phyloP scores from a whole-genome alignment of 2,113 vertebrate species.

The Pyxicephalus adspersus region DNA sequence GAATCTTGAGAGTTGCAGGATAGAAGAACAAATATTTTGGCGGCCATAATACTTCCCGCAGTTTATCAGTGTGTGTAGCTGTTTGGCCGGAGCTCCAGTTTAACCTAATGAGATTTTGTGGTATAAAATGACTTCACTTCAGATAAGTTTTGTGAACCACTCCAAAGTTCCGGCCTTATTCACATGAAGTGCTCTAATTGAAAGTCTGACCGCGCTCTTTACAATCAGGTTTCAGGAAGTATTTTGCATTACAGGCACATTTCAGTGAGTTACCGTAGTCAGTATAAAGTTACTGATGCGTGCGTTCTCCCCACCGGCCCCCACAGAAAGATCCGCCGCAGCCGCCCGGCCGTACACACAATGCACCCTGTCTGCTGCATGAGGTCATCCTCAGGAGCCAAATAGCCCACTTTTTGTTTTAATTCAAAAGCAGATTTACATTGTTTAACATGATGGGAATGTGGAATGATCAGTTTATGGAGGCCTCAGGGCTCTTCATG shows the following conservation, averaged over 20 bases:
- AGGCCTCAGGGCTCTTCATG: constrained; percentile 68
- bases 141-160: too few relatives aligned
- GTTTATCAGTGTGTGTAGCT: too few relatives aligned
- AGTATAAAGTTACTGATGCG: constrained; percentile 60
- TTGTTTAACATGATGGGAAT: constrained; percentile 73
- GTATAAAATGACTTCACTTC: too few relatives aligned
- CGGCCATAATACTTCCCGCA: too few relatives aligned
- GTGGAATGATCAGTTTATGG: constrained; percentile 68
- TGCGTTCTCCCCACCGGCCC: constrained; percentile 59
- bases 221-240: constrained; percentile 36
- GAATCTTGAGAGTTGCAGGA: too few relatives aligned
- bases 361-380: constrained; percentile 65
- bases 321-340: constrained; percentile 63
- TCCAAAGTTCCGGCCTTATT: too few relatives aligned
- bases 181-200: background rate
- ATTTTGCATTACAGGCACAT: constrained; percentile 58
- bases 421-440: constrained; percentile 69
- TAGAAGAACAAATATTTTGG: too few relatives aligned
- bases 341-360: constrained; percentile 60
- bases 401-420: constrained; percentile 67
- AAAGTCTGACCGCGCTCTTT: constrained; percentile 28
- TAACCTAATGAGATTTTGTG: too few relatives aligned
- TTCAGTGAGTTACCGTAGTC: constrained; percentile 63
- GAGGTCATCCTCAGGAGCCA: constrained; percentile 69
- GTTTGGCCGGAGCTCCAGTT: too few relatives aligned